Percentiles rank a stretch among this genome's conserved stretches.
phyloP scores from a whole-genome alignment of 2,888 invertebrate genomes.

The Didymodactylos carnosus region DNA sequence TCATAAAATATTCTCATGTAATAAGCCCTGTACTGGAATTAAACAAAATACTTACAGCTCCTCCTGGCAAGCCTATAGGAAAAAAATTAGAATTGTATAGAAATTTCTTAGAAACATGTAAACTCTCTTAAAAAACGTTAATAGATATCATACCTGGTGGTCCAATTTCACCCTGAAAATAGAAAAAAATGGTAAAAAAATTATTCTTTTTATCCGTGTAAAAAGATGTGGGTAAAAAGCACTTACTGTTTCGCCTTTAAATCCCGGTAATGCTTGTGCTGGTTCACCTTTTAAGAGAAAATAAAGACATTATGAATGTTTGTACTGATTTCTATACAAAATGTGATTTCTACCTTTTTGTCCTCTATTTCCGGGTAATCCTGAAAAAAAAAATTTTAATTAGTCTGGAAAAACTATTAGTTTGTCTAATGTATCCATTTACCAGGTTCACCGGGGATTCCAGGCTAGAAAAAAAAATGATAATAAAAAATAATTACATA shows the following conservation, averaged over 20 bases:
- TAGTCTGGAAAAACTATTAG: background rate
- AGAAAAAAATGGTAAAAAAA: background rate
- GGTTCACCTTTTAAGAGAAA: background rate
- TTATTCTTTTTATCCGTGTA: background rate
- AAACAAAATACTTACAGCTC: background rate
- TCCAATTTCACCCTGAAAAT: background rate
- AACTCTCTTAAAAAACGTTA: too few relatives aligned
- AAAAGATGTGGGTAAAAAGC: too few relatives aligned
- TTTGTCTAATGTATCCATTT: background rate
- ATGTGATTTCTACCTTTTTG: background rate
- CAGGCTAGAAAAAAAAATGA: background rate
- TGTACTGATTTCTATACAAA: too few relatives aligned
- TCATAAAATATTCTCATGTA: background rate
- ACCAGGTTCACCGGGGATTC: background rate
- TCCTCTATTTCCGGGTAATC: background rate
- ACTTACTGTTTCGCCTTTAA: background rate
- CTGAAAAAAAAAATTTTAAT: background rate
- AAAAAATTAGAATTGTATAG: too few relatives aligned
- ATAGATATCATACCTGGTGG: background rate
- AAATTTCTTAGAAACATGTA: too few relatives aligned
- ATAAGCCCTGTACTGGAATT: background rate
- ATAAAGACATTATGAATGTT: background rate
- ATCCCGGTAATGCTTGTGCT: background rate
- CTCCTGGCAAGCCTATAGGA: constrained; percentile 8
- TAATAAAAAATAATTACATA: background rate